Conservation (phyloP, 2,888 invertebrate species). For the Griposia aprilina region DNA sequence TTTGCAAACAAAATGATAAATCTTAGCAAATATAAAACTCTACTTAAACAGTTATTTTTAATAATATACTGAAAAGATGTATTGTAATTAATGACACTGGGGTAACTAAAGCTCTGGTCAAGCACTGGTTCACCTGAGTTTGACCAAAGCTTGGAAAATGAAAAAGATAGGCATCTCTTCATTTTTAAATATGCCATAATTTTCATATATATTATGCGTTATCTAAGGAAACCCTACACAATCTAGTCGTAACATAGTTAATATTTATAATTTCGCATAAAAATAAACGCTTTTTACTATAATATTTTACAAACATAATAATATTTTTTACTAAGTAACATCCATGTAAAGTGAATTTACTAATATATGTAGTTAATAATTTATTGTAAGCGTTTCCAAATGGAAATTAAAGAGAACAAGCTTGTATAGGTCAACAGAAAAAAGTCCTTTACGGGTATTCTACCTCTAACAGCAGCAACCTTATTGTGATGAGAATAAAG, state of each 20-base stretch:
- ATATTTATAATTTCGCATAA: constrained; percentile 58
- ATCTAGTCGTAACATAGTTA: constrained; percentile 51
- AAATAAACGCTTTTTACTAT: constrained; percentile 53
- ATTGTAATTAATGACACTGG: too few relatives aligned
- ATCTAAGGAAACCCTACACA: constrained; percentile 34
- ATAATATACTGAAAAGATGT: not conserved
- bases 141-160: not conserved
- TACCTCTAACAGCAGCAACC: not conserved
- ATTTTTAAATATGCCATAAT: not conserved
- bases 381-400: constrained; percentile 85
- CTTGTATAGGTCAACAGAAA: constrained; percentile 9
- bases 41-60: not conserved
- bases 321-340: constrained; percentile 70
- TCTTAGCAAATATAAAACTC: not conserved
- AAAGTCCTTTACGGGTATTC: not conserved
- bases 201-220: not conserved
- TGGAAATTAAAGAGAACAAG: constrained; percentile 64
- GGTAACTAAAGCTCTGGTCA: not conserved
- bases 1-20: not conserved
- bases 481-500: not conserved
- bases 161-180: not conserved
- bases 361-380: constrained; percentile 83
- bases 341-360: constrained; percentile 87
- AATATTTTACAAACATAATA: constrained; percentile 54
- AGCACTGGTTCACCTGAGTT: not conserved